Conservation (phyloP, 2,113 vertebrate genomes). For the Acrocephalus arundinaceus region DNA sequence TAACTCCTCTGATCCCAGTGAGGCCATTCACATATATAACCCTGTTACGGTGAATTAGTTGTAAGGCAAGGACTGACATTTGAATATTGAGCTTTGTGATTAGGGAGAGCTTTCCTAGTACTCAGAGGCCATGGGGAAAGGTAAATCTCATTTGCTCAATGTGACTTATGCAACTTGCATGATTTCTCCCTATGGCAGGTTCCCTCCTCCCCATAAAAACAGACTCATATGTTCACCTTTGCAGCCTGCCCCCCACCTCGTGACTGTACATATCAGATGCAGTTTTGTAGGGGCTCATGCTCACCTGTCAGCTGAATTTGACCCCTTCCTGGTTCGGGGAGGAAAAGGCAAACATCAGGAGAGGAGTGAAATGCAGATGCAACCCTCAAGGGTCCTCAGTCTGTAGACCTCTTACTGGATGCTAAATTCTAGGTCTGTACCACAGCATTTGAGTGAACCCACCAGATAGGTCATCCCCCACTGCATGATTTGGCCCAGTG, state of each 20-base stretch:
- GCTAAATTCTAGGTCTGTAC: neutral
- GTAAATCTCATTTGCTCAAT: neutral
- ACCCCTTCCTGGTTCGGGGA: neutral
- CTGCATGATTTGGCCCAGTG: neutral
- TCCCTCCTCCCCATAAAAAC: neutral
- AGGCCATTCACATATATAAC: neutral
- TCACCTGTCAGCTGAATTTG: neutral
- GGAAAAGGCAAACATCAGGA: neutral
- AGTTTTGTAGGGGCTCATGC: neutral
- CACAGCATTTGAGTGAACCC: accelerated
- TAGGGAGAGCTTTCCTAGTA: neutral
- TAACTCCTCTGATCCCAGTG: neutral
- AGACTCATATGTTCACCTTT: neutral
- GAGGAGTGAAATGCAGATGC: neutral
- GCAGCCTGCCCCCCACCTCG: neutral
- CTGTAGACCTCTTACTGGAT: neutral
- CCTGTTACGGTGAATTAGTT: neutral
- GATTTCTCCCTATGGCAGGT: neutral
- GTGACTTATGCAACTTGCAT: neutral
- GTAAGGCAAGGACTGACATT: neutral
- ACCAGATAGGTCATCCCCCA: neutral
- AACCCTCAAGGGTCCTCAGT: neutral
- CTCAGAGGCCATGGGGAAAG: neutral
- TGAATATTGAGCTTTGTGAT: neutral
- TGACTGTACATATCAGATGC: neutral